Evolutionary conservation across 2,113 vertebrate species (phyloP), one percentile per base, ranked within the genome.

Genomic region (Elanus axillaris): DNA sequence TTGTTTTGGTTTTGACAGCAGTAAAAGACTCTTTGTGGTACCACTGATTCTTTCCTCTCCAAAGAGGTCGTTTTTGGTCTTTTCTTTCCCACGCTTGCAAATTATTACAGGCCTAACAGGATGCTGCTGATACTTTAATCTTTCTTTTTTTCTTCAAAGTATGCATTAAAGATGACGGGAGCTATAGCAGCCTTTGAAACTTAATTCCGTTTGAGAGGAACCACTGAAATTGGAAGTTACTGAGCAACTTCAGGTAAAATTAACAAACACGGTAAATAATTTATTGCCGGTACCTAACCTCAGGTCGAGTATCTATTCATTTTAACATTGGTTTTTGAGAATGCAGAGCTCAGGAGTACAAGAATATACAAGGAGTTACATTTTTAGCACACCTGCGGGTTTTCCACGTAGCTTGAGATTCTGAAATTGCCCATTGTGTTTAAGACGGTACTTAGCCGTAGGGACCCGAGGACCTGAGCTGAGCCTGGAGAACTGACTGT

Each of bases 401-500:
- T 64, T 89, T 47, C 29, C n/a, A 1, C 21, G 25, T 9, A 11
- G 59, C 48, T 42, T 1, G 9, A 53, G 72, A 4, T 71, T 60
- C 34, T 74, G 77, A 32, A 45, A 26, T 48, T 17, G 8, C 38
- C 38, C 9, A 0, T 25, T 31, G 34, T 15, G 71, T 32, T 36
- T 42, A 42, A 25, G 68, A 1, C 45, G 55, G 4, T 14, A 3
- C 7, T 7, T 29, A 67, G 67, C 88, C 0, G 0, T 13, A 27
- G 56, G 68, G 32, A 40, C 40, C 23, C 3, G 1, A 38, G 80
- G 75, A n/a, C 22, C 87, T 53, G 55, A 36, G 78, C 78, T 16
- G 62, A 76, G 79, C 56, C 40, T 20, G 74, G 48, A 43, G 74
- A 14, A 31, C 15, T 20, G 17, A 4, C 23, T 85, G 75, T 66